A percentile compares a stretch with the other conserved stretches of the same genome.
Evolutionary conservation across 2,797 vertebrate genomes (phyloP).

Genomic region (Sebastes hubbsi): DNA sequence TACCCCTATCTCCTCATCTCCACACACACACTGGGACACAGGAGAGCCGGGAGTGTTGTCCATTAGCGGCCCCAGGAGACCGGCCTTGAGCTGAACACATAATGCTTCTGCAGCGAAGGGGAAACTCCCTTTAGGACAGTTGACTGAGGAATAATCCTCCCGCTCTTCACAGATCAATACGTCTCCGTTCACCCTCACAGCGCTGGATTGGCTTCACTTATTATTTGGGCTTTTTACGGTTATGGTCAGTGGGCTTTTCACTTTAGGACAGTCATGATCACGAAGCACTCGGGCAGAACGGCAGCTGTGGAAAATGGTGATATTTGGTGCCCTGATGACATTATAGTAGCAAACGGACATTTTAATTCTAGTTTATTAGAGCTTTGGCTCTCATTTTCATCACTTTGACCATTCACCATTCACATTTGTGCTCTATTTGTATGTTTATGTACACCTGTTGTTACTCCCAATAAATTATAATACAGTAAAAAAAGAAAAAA

Average conservation of each 20-base stretch:
- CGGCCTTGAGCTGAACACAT: slow-evolving; percentile 47
- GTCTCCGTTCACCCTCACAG: slow-evolving; percentile 24
- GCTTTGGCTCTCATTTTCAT: neutral
- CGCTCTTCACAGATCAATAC: slow-evolving; percentile 64
- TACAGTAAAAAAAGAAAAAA: no score
- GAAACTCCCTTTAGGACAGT: slow-evolving; percentile 51
- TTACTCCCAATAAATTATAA: no score
- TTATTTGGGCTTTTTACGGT: slow-evolving; percentile 33
- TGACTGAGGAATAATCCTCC: slow-evolving; percentile 53
- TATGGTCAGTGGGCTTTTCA: slow-evolving; percentile 8
- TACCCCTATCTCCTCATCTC: neutral
- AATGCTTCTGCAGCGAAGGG: slow-evolving; percentile 47
- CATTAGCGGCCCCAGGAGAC: slow-evolving; percentile 67
- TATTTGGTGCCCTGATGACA: neutral
- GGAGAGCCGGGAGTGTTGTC: slow-evolving; percentile 53
- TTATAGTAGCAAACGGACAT: neutral
- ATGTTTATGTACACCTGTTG: no score
- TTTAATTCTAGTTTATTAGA: neutral
- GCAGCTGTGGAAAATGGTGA: neutral
- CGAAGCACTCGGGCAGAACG: neutral
- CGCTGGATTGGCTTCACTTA: slow-evolving; percentile 13
- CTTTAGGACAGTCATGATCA: neutral
- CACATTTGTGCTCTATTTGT: no score
- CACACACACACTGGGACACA: neutral
- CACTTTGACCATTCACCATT: neutral